Conservation (phyloP, 1,140 invertebrate species). For the Hylaeus volcanicus region DNA sequence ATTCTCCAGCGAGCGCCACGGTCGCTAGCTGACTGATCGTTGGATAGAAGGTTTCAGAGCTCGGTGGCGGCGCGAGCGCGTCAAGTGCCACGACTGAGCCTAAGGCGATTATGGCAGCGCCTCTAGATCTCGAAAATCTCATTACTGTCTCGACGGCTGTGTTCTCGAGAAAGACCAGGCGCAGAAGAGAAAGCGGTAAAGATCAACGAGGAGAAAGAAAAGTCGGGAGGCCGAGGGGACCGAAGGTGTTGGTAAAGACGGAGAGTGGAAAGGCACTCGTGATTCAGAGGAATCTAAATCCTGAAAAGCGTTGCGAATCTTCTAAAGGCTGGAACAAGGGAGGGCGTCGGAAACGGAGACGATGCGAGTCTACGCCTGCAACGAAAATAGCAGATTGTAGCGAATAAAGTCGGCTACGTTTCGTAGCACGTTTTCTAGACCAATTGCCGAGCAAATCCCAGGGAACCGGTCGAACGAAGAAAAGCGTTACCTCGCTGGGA, state of each 20-base stretch:
- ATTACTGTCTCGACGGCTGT: conserved; percentile 35
- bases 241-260: neutral
- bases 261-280: neutral
- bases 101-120: conserved; percentile 45
- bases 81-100: conserved; percentile 10
- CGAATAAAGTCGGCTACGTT: too few species aligned
- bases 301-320: neutral
- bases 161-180: neutral
- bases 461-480: too few species aligned
- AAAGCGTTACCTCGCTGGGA: neutral
- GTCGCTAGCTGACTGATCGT: neutral
- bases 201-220: conserved; percentile 1
- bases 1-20: neutral
- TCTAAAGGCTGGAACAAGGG: neutral
- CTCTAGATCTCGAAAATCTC: conserved; percentile 45
- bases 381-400: too few species aligned
- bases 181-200: neutral
- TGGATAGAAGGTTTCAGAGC: neutral
- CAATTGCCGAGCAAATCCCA: too few species aligned
- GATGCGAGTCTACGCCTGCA: too few species aligned
- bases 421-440: too few species aligned
- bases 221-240: neutral
- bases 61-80: neutral
- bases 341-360: too few species aligned
- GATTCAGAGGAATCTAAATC: neutral